Percentiles rank a stretch among this genome's conserved stretches.
Evolutionary conservation across 2,113 vertebrate genomes (phyloP).

Genomic region (Callithrix jacchus): DNA sequence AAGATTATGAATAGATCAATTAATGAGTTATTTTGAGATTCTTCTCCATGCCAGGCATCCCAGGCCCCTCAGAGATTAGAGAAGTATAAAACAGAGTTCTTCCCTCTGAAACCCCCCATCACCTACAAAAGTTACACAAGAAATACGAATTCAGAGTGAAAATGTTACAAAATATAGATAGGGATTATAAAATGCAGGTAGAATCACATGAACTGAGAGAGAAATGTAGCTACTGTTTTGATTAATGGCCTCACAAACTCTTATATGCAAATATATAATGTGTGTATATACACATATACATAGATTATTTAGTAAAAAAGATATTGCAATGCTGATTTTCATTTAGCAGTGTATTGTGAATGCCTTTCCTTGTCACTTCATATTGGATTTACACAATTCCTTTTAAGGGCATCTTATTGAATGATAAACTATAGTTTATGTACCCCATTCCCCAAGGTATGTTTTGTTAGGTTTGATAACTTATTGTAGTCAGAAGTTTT

Average conservation of each 20-base stretch:
- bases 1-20: conserved; percentile 22
- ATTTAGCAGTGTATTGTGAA: background rate
- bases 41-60: background rate
- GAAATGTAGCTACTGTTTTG: background rate
- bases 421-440: background rate
- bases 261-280: background rate
- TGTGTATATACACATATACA: background rate
- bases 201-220: background rate
- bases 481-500: conserved; percentile 3
- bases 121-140: background rate
- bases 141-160: background rate
- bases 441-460: background rate
- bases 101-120: background rate
- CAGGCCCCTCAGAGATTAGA: background rate
- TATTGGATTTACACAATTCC: background rate
- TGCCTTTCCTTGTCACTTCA: background rate
- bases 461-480: conserved; percentile 35
- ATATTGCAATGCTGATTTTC: background rate
- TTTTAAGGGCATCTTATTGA: background rate
- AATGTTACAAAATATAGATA: background rate
- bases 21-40: conserved; percentile 41
- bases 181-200: background rate
- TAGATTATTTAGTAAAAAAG: background rate
- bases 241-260: background rate
- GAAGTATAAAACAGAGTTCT: background rate